A percentile compares a stretch with the other conserved stretches of the same genome.
Evolutionary conservation across 2,113 vertebrate genomes (phyloP).

Genomic region (Calonectris borealis): DNA sequence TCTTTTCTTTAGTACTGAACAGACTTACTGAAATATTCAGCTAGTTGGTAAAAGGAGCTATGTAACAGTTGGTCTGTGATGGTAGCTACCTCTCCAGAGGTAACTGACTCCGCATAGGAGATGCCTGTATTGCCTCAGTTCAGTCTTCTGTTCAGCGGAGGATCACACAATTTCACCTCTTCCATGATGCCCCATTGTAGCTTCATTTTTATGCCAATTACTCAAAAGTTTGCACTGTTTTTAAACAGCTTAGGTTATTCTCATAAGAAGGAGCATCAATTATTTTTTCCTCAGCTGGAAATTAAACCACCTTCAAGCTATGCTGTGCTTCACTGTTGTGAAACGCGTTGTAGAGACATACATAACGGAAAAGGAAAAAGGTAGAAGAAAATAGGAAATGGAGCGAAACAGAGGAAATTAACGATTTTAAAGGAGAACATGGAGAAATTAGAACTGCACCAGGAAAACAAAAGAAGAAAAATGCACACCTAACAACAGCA

Average conservation of each 20-base stretch:
- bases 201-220: neutral
- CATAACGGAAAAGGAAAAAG: neutral
- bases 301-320: neutral
- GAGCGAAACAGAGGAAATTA: neutral
- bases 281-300: neutral
- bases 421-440: neutral
- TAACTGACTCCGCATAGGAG: neutral
- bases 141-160: neutral
- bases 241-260: neutral
- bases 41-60: neutral
- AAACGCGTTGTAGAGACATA: neutral
- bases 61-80: neutral
- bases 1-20: neutral
- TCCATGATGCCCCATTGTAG: neutral
- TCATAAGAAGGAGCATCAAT: neutral
- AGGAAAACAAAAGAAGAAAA: neutral
- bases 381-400: neutral
- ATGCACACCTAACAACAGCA: neutral
- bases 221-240: neutral
- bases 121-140: neutral
- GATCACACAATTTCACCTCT: neutral
- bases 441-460: neutral
- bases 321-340: neutral
- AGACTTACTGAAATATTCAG: neutral
- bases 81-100: neutral